Conservation (phyloP, 1,140 invertebrate species). For the Brachionus manjavacas region DNA sequence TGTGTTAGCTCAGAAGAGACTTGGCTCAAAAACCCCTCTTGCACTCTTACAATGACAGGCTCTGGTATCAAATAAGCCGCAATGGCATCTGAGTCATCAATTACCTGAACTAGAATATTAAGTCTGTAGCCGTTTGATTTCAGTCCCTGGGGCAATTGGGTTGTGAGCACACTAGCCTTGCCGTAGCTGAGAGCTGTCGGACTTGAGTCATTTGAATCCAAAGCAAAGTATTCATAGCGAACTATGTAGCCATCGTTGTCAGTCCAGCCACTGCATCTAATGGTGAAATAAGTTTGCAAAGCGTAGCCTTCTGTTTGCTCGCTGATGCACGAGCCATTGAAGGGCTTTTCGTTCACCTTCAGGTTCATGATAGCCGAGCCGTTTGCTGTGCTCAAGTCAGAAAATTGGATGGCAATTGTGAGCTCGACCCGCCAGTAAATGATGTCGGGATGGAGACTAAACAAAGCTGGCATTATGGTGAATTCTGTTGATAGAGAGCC, state of each 20-base stretch:
- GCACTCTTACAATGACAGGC: not conserved
- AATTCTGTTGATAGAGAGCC: not conserved
- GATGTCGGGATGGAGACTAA: not conserved
- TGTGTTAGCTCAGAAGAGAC: not conserved
- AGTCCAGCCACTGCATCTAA: not conserved
- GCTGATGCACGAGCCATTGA: not conserved
- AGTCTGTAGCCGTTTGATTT: not conserved
- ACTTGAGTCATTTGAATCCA: not conserved
- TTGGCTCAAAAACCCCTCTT: not conserved
- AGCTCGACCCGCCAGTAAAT: not conserved
- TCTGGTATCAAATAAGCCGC: not conserved
- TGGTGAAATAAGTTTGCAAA: not conserved
- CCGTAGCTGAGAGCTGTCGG: not conserved
- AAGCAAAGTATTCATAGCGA: conserved; percentile 5
- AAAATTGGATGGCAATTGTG: not conserved
- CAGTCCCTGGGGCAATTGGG: not conserved
- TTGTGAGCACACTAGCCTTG: not conserved
- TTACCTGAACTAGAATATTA: not conserved
- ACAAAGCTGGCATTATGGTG: not conserved
- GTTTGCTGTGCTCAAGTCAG: not conserved
- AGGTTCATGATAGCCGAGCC: not conserved
- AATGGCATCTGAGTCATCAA: conserved; percentile 30
- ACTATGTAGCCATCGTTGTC: conserved; percentile 34
- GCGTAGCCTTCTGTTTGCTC: not conserved
- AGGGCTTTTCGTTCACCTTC: conserved; percentile 26